phyloP scores from a whole-genome alignment of 2,113 vertebrate genomes.

The Polypterus senegalus region DNA sequence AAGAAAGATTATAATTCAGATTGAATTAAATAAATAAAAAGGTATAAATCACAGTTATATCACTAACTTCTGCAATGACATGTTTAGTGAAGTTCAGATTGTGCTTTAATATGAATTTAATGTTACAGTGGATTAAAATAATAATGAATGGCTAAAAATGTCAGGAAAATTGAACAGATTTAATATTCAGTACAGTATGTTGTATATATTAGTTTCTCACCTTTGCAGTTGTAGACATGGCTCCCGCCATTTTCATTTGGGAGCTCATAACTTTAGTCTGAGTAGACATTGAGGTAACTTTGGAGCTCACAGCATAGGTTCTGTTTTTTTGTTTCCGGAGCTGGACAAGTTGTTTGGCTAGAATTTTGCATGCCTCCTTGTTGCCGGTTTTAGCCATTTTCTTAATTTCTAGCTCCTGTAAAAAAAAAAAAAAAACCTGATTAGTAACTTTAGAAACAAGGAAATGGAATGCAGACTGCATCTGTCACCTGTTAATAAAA shows the following conservation, averaged over 20 bases:
- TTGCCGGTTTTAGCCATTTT: constrained; percentile 96
- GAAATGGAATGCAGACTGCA: no score
- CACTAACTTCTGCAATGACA: no score
- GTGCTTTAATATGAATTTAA: no score
- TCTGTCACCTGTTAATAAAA: no score
- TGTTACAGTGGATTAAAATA: no score
- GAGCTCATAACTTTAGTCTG: constrained; percentile 96
- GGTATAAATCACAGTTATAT: no score
- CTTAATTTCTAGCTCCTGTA: constrained; percentile 91
- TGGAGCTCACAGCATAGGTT: constrained; percentile 91
- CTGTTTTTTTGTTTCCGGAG: constrained; percentile 86
- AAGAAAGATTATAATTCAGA: no score
- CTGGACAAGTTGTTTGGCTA: constrained; percentile 90
- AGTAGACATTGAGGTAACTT: constrained; percentile 91
- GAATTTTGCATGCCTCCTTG: constrained; percentile 85
- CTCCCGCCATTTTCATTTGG: constrained; percentile 98
- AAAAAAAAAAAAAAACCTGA: neutral
- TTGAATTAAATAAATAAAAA: no score
- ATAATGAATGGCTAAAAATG: neutral
- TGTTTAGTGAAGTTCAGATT: no score
- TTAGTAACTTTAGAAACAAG: no score
- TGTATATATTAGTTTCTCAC: constrained; percentile 36
- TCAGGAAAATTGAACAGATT: neutral
- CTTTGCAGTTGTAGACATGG: constrained; percentile 90
- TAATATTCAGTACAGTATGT: neutral